A percentile compares a stretch with the other conserved stretches of the same genome.
Evolutionary conservation across 2,888 invertebrate species (phyloP).

Genomic region (Thera britannica): DNA sequence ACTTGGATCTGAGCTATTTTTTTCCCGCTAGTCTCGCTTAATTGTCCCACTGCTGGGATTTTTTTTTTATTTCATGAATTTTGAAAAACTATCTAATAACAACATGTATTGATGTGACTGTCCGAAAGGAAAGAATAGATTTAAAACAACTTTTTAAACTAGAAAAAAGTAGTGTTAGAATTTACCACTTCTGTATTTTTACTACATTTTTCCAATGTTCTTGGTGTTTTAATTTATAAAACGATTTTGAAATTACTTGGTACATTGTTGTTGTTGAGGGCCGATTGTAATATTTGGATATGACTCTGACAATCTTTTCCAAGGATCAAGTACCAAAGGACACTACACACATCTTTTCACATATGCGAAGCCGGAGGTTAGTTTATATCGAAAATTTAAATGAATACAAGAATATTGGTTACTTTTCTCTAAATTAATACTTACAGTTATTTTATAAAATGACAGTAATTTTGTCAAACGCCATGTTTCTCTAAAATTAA

Average conservation of each 20-base stretch:
- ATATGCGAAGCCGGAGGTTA: too few relatives aligned
- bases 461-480: neutral
- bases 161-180: slow-evolving; percentile 36
- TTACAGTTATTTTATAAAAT: too few relatives aligned
- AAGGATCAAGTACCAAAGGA: neutral
- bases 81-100: neutral
- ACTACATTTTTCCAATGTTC: slow-evolving; percentile 34
- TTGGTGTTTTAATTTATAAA: slow-evolving; percentile 25
- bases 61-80: too few relatives aligned
- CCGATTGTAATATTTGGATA: neutral
- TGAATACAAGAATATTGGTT: too few relatives aligned
- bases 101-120: slow-evolving; percentile 28
- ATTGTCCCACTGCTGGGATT: too few relatives aligned
- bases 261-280: too few relatives aligned
- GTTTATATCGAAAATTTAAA: too few relatives aligned
- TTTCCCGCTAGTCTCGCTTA: too few relatives aligned
- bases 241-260: neutral
- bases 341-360: too few relatives aligned
- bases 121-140: slow-evolving; percentile 23
- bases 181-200: slow-evolving; percentile 49
- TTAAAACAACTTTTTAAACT: slow-evolving; percentile 16
- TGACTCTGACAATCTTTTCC: neutral
- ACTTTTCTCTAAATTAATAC: too few relatives aligned
- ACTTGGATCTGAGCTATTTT: too few relatives aligned
- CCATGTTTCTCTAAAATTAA: slow-evolving; percentile 8